Conservation (phyloP, 2,797 vertebrate species). For the Falco berigora region DNA sequence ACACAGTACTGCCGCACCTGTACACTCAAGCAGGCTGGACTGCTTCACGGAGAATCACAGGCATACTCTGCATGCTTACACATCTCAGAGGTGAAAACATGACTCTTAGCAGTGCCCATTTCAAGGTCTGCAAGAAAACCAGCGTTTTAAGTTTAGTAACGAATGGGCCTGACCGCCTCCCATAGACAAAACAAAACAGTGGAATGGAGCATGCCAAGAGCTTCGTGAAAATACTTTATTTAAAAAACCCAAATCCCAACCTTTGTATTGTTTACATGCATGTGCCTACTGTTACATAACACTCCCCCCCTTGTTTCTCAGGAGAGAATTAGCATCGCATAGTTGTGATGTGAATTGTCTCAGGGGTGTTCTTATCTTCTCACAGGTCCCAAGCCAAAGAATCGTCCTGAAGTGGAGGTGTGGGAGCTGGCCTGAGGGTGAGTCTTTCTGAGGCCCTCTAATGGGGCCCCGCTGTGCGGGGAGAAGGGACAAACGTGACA, state of each 20-base stretch:
- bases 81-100: neutral
- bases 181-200: neutral
- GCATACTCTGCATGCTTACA: accelerated
- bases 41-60: neutral
- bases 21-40: too few relatives aligned
- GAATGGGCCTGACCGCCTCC: neutral
- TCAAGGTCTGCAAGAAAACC: neutral
- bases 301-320: neutral
- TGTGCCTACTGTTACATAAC: accelerated
- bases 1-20: neutral
- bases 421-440: constrained; percentile 69
- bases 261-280: neutral
- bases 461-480: accelerated
- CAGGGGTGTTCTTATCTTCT: neutral
- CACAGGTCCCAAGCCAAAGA: constrained; percentile 64
- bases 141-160: accelerated
- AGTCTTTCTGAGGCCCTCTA: neutral
- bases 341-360: neutral
- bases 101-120: neutral
- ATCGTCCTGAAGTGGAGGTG: constrained; percentile 70
- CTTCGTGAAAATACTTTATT: neutral
- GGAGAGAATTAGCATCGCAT: neutral
- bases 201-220: neutral
- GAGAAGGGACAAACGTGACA: neutral
- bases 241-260: accelerated